Evolutionary conservation across 2,113 vertebrate genomes (phyloP).

Genomic region (Heterotilapia buettikoferi): DNA sequence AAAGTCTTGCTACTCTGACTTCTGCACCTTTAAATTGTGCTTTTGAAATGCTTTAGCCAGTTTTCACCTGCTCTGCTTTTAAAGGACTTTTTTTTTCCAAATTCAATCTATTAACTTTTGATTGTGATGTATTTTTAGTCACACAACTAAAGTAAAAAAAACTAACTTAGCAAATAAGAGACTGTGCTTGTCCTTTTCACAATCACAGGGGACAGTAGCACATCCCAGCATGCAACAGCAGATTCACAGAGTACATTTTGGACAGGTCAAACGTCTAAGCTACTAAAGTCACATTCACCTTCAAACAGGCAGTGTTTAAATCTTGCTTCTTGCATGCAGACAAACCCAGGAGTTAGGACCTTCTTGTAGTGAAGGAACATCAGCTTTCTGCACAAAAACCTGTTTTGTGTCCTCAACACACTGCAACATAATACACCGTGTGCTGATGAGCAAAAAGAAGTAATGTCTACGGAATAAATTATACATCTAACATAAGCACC

Average conservation of each 20-base stretch:
- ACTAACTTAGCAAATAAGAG: background rate
- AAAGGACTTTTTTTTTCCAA: background rate
- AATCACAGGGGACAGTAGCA: background rate
- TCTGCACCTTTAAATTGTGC: background rate
- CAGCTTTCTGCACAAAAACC: background rate
- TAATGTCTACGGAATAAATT: background rate
- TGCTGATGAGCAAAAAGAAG: background rate
- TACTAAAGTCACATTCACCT: conserved; percentile 12
- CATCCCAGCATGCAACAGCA: conserved; percentile 1
- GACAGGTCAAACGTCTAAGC: background rate
- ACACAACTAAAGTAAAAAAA: background rate
- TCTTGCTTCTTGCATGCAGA: background rate
- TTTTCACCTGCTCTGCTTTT: background rate
- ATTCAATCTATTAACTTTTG: background rate
- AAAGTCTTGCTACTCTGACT: background rate
- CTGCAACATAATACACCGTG: background rate
- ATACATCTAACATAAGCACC: background rate
- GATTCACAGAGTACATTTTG: background rate
- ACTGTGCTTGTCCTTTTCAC: background rate
- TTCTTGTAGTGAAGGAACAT: background rate
- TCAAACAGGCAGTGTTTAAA: background rate
- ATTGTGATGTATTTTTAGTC: background rate
- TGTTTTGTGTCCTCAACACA: background rate
- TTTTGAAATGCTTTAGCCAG: background rate
- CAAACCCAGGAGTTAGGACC: background rate